Percentiles rank a stretch among this genome's conserved stretches.
Conservation (phyloP, 2,797 vertebrate species). For the Pitangus sulphuratus region DNA sequence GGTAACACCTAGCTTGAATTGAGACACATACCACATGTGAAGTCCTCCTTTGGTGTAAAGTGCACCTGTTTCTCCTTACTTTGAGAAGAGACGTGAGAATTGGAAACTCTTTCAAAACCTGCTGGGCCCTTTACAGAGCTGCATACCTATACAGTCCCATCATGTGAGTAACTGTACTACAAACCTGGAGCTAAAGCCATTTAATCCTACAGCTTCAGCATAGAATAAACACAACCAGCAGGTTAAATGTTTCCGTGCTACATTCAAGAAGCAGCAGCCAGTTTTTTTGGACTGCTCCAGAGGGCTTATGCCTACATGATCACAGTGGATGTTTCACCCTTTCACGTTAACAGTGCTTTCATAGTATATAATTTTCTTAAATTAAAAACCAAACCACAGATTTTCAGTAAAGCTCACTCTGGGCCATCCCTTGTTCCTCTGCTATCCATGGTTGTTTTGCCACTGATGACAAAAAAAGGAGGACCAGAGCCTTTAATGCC, state of each 20-base stretch:
- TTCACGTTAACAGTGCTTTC: background rate
- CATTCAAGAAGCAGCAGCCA: background rate
- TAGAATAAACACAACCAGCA: background rate
- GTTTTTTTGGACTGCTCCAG: background rate
- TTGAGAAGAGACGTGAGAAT: background rate
- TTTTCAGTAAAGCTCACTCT: background rate
- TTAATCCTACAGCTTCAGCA: background rate
- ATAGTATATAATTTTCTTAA: background rate
- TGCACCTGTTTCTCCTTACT: background rate
- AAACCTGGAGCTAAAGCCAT: background rate
- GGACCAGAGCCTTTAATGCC: constrained; percentile 38
- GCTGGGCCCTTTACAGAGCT: background rate
- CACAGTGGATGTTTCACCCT: background rate
- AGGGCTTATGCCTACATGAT: background rate
- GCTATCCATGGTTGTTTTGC: background rate
- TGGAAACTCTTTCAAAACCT: background rate
- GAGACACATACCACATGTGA: accelerated
- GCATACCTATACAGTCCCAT: background rate
- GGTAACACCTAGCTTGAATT: background rate
- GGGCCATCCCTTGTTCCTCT: background rate
- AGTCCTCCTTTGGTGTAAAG: background rate
- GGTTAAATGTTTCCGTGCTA: background rate
- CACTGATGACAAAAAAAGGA: background rate
- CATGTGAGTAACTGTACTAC: accelerated
- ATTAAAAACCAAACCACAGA: background rate